Evolutionary conservation across 2,888 invertebrate genomes (phyloP).

Genomic region (Neoitamus cyanurus): DNA sequence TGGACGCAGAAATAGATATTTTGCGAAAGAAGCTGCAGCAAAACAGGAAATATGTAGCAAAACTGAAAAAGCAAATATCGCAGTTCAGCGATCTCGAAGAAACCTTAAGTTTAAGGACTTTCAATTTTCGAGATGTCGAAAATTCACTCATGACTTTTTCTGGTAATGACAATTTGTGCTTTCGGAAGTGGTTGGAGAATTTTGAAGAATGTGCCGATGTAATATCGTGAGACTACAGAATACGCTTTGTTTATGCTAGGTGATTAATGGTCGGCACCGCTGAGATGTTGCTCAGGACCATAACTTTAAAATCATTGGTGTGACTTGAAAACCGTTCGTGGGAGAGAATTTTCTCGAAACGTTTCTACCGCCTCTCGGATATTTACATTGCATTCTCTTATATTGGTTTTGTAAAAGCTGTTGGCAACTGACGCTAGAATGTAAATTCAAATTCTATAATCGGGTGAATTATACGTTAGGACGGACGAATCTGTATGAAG

Average conservation of each 20-base stretch:
- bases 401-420: too few relatives aligned
- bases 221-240: constrained; percentile 15
- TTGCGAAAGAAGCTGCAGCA: background rate
- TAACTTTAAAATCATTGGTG: constrained; percentile 3
- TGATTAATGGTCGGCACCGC: constrained; percentile 42
- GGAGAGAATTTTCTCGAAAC: constrained; percentile 35
- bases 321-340: constrained; percentile 38
- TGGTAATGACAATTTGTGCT: constrained; percentile 46
- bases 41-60: background rate
- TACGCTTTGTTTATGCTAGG: constrained; percentile 45
- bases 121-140: background rate
- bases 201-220: constrained; percentile 44
- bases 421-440: too few relatives aligned
- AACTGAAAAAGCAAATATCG: background rate
- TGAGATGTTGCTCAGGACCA: constrained; percentile 43
- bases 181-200: constrained; percentile 42
- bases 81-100: background rate
- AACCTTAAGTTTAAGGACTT: background rate
- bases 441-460: too few relatives aligned
- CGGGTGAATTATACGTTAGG: too few relatives aligned
- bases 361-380: constrained; percentile 47
- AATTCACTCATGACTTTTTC: constrained; percentile 20
- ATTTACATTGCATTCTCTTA: too few relatives aligned
- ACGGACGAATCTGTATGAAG: too few relatives aligned
- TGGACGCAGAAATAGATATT: too few relatives aligned